Evolutionary conservation across 2,113 vertebrate species (phyloP), one percentile per base, ranked within the genome.

Genomic region (Rattus norvegicus): DNA sequence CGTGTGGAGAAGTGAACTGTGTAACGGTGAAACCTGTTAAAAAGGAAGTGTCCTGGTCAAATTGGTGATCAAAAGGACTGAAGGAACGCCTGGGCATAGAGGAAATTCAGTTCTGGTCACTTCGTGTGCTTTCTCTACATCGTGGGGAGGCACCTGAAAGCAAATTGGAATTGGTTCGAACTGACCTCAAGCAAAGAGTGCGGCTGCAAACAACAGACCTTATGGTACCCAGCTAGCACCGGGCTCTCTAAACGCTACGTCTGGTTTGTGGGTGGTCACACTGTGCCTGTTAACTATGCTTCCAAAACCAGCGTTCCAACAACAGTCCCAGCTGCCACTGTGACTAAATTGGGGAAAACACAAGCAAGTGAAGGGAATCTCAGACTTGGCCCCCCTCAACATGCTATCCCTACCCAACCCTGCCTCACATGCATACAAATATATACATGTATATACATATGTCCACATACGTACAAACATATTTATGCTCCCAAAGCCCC

Each of bases 281-380:
- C 0, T 11, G 33, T 70, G 79, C 30, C 39, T 43, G 8, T 2
- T 7, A 33, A 77, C 20, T 43, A 79, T 49, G 65, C 59, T 90
- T 30, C 43, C 84, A 90, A 61, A 86, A 92, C 76, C 86, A 92
- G 88, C 92, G 77, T 94, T 96, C 88, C 75, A 43, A 24, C 0
- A 0, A 72, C 5, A 36, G 89, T 85, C n/a, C 65, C 65, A 36
- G 95, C 93, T 97, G 95, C 90, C 84, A 28, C 95, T 73, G 79
- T 93, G 95, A 97, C 95, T 93, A 88, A 96, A 72, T 49, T 81
- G 65, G 39, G 87, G 72, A 47, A 47, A 47, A 83, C 10, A 8
- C 36, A 61, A 77, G 63, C 1, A 7, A 1, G 70, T 52, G 56
- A 47, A 39, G 86, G 72, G 76, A 61, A 63, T 33, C 79, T 70